Evolutionary conservation across 2,888 invertebrate species (phyloP), one percentile per base, ranked within the genome.

Genomic region (Lymantria monacha): DNA sequence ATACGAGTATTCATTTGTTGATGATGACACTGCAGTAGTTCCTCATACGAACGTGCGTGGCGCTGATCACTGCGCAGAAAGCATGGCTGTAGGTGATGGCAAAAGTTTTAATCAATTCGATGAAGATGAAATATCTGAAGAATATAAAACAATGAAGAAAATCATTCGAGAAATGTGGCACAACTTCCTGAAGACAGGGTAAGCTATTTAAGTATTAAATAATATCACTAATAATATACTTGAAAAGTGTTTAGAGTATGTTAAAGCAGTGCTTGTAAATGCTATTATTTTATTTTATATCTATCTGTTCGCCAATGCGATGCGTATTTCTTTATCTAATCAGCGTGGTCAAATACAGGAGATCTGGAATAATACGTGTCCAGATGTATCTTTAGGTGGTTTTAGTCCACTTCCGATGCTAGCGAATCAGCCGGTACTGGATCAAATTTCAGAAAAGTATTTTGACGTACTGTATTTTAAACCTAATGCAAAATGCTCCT

Each of bases 101-200:
- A 36, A 0, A 41, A 37, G 36, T 31, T 33, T 14, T 0, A 0
- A 42, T 8, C 0, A 0, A 3, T 30, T 8, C n/a, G 66, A 70
- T 44, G 46, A 12, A 15, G 14, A 14, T n/a, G 5, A 3, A 5
- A 22, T 61, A 9, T 56, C 67, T 3, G 49, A 59, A 15, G 66
- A 66, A 11, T 69, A 51, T 42, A 53, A 49, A 15, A 57, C 62
- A 3, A 61, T 74, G 49, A 74, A 69, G 44, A 37, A 44, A 8
- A 42, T 50, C 0, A 49, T 74, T 7, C 61, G 74, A 42, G 63
- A 73, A 42, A 52, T 80, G 9, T 81, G 80, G 80, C 57, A 63
- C 3, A 76, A 76, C 46, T 81, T 80, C 45, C 66, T 79, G 8
- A 76, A 63, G 47, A 71, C 67, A 8, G 75, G 79, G 81, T 81